Evolutionary conservation across 2,888 invertebrate genomes (phyloP).

Genomic region (Drosophila prolongata): DNA sequence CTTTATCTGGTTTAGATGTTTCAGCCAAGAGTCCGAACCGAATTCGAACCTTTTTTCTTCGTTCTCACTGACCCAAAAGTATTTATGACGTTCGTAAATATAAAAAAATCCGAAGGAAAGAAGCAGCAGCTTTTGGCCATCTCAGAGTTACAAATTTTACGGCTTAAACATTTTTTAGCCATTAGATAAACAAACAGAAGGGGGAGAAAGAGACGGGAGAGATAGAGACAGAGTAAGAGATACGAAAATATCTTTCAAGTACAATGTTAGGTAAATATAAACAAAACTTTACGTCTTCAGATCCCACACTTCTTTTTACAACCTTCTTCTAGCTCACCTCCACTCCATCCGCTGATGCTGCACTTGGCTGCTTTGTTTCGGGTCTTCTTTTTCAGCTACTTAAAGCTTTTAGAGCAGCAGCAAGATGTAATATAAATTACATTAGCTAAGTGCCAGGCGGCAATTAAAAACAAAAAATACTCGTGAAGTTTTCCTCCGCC

Average conservation of each 20-base stretch:
- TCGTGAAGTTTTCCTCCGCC: slow-evolving; percentile 32
- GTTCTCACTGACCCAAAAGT: slow-evolving; percentile 44
- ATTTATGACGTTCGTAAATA: slow-evolving; percentile 73
- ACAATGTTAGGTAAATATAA: slow-evolving; percentile 82
- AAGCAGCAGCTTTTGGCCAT: slow-evolving; percentile 61
- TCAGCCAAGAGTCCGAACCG: slow-evolving; percentile 21
- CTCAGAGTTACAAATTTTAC: slow-evolving; percentile 67
- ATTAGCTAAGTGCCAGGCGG: slow-evolving; percentile 73
- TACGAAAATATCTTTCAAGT: slow-evolving; percentile 80
- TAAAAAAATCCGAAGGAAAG: slow-evolving; percentile 35
- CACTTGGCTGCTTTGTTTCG: slow-evolving; percentile 56
- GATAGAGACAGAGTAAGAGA: slow-evolving; percentile 18
- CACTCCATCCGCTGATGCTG: slow-evolving; percentile 40
- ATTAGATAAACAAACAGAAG: slow-evolving; percentile 77
- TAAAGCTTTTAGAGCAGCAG: slow-evolving; percentile 77
- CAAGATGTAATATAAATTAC: slow-evolving; percentile 77
- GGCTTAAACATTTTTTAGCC: slow-evolving; percentile 77
- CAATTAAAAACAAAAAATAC: slow-evolving; percentile 65
- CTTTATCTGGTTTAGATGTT: slow-evolving; percentile 40
- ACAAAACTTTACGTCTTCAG: slow-evolving; percentile 62
- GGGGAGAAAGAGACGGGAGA: not conserved
- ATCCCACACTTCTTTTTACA: slow-evolving; percentile 28
- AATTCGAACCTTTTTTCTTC: slow-evolving; percentile 56
- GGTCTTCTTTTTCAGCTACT: slow-evolving; percentile 62
- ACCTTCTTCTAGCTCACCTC: slow-evolving; percentile 2